Base-by-base conservation (phyloP, 2,797 vertebrate species). In the Chaetodon trifasciatus region DNA sequence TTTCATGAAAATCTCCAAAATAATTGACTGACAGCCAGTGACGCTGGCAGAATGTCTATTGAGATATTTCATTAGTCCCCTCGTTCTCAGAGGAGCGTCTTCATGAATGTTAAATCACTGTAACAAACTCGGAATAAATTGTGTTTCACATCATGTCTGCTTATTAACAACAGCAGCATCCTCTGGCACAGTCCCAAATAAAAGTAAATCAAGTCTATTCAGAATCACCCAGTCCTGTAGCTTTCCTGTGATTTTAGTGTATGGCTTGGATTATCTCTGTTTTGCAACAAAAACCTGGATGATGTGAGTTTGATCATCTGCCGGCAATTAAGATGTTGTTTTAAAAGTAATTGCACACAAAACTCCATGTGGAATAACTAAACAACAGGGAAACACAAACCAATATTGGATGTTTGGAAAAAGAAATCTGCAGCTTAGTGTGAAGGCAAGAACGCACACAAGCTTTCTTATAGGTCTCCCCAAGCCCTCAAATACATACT, bases 301-400 rank as follows among this genome's bases (percentile, higher is more conserved):
- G 52, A 66, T 21, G n/a, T 35, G 40, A 79, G 72, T 55, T 61
- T 80, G 39, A 84, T 86, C 70, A 71, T 86, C 73, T 87, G 78
- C 42, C 53, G 63, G 24, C 52, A 89, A 89, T 87, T 81, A 81
- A 44, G 24, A 7, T 3, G 1, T 35, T 16, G 0, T 52, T 72
- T 47, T 57, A 73, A 85, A 79, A 76, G 28, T 79, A 78, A 88
- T 82, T 88, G 60, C 47, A 60, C 24, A 40, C 49, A 73, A 71
- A 81, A 69, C 32, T 66, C 69, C 58, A 23, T n/a, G 28, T 60
- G 44, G 81, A 85, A 79, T 72, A 61, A 62, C 40, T 40, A 7
- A 74, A 78, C 47, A 68, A 70, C 13, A 53, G 67, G 50, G 73
- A 82, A 50, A 78, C 0, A 2, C 50, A 70, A 65, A 66, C 21